A percentile compares a stretch with the other conserved stretches of the same genome.
Conservation (phyloP, 2,888 invertebrate genomes). For the Dendrolimus houi region DNA sequence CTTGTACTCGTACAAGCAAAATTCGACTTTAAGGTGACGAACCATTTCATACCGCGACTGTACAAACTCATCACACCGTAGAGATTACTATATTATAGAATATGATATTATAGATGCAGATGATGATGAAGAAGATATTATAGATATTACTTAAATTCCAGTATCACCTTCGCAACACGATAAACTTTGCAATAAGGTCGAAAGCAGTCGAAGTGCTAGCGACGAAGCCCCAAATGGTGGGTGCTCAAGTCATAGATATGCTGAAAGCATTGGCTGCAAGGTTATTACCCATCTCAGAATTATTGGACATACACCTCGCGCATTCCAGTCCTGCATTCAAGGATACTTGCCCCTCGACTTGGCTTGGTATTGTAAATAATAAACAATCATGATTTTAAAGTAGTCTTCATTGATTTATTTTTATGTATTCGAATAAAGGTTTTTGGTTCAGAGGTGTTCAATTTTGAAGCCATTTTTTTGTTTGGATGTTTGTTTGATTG, state of each 20-base stretch:
- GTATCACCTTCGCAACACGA: constrained; percentile 55
- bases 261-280: constrained; percentile 44
- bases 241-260: constrained; percentile 45
- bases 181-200: constrained; percentile 47
- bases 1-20: too few species aligned
- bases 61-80: too few species aligned
- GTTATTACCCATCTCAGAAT: constrained; percentile 49
- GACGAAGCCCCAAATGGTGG: constrained; percentile 52
- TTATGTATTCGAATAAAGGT: too few species aligned
- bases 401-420: too few species aligned
- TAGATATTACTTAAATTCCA: constrained; percentile 15
- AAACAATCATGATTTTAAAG: constrained; percentile 27
- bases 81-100: too few species aligned
- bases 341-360: constrained; percentile 50
- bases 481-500: too few species aligned
- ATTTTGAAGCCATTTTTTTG: too few species aligned
- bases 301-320: constrained; percentile 53
- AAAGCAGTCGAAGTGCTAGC: constrained; percentile 37
- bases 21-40: too few species aligned
- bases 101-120: too few species aligned
- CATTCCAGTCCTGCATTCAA: constrained; percentile 59
- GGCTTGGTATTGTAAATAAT: constrained; percentile 62
- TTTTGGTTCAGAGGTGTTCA: too few species aligned
- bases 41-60: too few species aligned
- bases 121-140: too few species aligned